Base-by-base conservation (phyloP, 2,113 vertebrate species). In the Rhipidura dahli region DNA sequence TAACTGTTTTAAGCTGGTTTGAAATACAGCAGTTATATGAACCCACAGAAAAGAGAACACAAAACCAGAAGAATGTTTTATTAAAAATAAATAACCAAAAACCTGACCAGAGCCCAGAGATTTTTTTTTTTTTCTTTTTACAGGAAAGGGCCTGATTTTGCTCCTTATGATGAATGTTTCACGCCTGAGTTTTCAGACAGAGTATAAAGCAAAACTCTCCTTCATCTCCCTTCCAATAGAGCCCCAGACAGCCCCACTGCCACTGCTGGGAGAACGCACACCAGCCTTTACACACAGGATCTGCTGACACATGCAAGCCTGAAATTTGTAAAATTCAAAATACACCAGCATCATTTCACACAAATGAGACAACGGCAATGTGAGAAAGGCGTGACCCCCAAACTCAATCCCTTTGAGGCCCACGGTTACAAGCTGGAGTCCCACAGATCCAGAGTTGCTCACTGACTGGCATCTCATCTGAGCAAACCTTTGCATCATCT, bases 401-500 rank as follows among this genome's bases (percentile, higher is more conserved):
- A 33, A 75, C 72, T 57, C 39, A 63, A 73, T 50, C 40, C 53
- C 27, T 73, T 33, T 23, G 61, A 81, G 61, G 65, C 47, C 53
- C 49, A 39, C 8, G 5, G 87, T 77, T 76, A 83, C 53, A 54
- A 78, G 37, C 24, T 0, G 0, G 15, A 65, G 73, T 64, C 53
- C 70, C 0, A 0, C 73, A 92, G 88, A 88, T 51, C 44, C 68
- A 13, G 70, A 93, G 79, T 30, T 85, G 79, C 17, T 83, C 49
- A 47, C 33, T 78, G 72, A 88, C 30, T 30, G 80, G 59, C 37
- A 87, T 80, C 68, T 90, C 82, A 86, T 87, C 75, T 20, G 42
- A 86, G 91, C 35, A 89, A 91, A 82, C 54, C 70, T 93, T 65
- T 51, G 33, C 81, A 93, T 92, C 83, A 83, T 77, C 79, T 77